Evolutionary conservation across 2,113 vertebrate genomes (phyloP), one percentile per base, ranked within the genome.

Genomic region (Arenaria interpres): DNA sequence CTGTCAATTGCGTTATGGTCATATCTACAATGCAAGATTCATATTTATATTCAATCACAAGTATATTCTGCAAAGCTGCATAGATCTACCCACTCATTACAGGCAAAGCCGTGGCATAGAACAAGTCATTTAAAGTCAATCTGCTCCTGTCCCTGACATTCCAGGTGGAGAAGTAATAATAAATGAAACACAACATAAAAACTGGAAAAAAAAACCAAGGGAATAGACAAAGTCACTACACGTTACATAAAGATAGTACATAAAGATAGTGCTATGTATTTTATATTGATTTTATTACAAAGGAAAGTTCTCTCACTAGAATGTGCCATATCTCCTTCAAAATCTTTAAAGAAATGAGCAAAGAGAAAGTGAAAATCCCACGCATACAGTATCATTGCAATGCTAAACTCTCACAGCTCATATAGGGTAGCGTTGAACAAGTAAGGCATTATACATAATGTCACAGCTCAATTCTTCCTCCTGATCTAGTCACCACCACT

Each of bases 321-420:
- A 37, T 0, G 0, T 17, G 16, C 22, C 43, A 4, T 4, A 39
- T 10, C 3, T 64, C 10, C 68, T 84, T 50, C 22, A 32, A 30
- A 86, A 7, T 21, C 46, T 57, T 67, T 37, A 22, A 46, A 88
- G 33, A 56, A 71, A 72, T 2, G 1, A 51, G 20, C 0, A 5
- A 30, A 39, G 7, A 8, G 3, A 16, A 79, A 41, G 7, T 22
- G 37, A 41, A 90, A 96, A 51, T 20, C 43, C 4, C 46, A 62
- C 0, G 2, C 7, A 33, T 5, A 14, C 5, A 8, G 13, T 37
- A 39, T 12, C 28, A 37, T 1, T 3, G 19, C 15, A 6, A 72
- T 57, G 35, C 7, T 46, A 72, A 87, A 62, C 19, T 43, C 57
- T 87, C 16, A 14, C 9, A 5, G 16, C n/a, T 72, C 37, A 15